Conservation (phyloP, 2,797 vertebrate species). For the Coregonus suidteri region DNA sequence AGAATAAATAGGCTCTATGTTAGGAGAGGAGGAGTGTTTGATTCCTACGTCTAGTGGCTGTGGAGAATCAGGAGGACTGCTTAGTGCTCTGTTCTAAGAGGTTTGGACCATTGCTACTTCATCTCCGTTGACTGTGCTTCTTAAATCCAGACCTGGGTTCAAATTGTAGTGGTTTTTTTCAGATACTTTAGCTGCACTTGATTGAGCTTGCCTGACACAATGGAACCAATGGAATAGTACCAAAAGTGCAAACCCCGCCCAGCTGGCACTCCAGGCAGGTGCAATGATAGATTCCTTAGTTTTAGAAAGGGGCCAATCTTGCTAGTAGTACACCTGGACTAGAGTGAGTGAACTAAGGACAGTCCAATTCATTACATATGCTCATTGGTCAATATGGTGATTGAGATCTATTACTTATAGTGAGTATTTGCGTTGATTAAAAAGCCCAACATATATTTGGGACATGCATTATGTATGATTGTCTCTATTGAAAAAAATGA, state of each 20-base stretch:
- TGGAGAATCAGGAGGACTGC: neutral
- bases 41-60: neutral
- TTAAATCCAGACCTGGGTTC: neutral
- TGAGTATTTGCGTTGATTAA: neutral
- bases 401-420: neutral
- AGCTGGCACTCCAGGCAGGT: neutral
- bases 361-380: neutral
- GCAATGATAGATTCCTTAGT: neutral
- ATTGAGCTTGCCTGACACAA: neutral
- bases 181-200: neutral
- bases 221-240: neutral
- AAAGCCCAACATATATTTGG: neutral
- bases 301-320: neutral
- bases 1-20: conserved; percentile 20
- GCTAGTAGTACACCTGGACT: neutral
- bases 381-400: neutral
- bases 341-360: neutral
- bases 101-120: neutral
- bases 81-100: neutral
- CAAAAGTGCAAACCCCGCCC: neutral
- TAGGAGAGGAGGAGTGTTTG: neutral
- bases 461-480: neutral
- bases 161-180: neutral
- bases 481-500: neutral
- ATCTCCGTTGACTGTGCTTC: neutral